These are phyloP conservation scores for Tapera naevia DNA, from an alignment of 2,797 vertebrate genomes.

Conservation along the genomic window DNA sequence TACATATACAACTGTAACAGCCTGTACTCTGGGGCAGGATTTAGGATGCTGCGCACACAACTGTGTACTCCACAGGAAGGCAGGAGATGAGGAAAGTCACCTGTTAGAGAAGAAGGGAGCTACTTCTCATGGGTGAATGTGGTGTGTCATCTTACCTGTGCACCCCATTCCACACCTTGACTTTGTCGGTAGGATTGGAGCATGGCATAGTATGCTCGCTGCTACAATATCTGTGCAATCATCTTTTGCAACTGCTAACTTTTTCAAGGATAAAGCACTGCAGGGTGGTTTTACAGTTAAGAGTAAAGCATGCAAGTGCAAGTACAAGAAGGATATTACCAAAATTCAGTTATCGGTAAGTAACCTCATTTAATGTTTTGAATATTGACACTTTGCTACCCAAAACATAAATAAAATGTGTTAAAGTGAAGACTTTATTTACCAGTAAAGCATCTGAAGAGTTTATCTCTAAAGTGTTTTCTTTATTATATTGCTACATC, in stretches of 20 bases:
- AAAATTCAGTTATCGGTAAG: not conserved
- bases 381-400: not conserved
- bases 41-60: not conserved
- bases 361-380: not conserved
- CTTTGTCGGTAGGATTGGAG: rapidly evolving
- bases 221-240: rapidly evolving
- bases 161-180: not conserved
- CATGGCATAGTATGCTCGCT: rapidly evolving
- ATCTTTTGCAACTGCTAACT: rapidly evolving
- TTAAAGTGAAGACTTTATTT: not conserved
- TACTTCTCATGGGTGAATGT: rapidly evolving
- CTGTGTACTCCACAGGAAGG: rapidly evolving
- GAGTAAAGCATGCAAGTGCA: rapidly evolving
- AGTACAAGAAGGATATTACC: not conserved
- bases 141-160: rapidly evolving
- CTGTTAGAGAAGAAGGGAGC: not conserved
- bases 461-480: not conserved
- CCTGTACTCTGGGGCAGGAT: not conserved
- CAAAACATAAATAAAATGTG: not conserved
- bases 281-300: not conserved
- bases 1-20: too few relatives aligned
- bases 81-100: not conserved
- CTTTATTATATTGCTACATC: not conserved
- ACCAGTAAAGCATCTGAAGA: not conserved
- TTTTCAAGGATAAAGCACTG: not conserved